Evolutionary conservation across 2,888 invertebrate genomes (phyloP).

Genomic region (Macropis europaea): DNA sequence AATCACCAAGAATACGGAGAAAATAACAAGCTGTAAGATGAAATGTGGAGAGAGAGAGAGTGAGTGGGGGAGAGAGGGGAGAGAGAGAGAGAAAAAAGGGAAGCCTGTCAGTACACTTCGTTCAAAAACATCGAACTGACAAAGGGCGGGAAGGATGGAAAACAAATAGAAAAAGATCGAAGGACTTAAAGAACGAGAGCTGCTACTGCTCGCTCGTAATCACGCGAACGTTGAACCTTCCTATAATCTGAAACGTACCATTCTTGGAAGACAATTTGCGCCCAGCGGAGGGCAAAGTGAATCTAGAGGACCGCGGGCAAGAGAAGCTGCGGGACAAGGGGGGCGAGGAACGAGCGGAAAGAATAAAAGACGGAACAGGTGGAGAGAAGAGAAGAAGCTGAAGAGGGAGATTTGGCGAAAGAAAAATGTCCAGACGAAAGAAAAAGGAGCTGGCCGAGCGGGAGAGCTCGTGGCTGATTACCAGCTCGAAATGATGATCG

Average conservation of each 20-base stretch:
- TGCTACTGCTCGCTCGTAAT: constrained; percentile 49
- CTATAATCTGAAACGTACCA: constrained; percentile 67
- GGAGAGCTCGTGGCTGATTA: constrained; percentile 67
- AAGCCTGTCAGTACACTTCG: neutral
- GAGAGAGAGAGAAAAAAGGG: neutral
- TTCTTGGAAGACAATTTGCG: constrained; percentile 75
- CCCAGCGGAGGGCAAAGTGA: constrained; percentile 54
- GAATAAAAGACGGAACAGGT: neutral
- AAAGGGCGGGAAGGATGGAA: neutral
- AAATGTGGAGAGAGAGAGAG: neutral
- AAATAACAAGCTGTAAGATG: neutral
- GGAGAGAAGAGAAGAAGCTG: constrained; percentile 7
- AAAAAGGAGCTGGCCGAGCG: constrained; percentile 16
- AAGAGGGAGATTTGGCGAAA: neutral
- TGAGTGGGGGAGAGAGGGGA: neutral
- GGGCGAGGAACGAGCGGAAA: constrained; percentile 7
- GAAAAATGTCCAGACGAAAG: constrained; percentile 32
- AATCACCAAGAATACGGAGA: constrained; percentile 5
- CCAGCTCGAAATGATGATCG: constrained; percentile 66
- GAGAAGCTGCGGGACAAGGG: neutral
- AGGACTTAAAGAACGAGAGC: constrained; percentile 43
- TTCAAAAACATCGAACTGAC: neutral
- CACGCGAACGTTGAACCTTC: constrained; percentile 62
- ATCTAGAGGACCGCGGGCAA: constrained; percentile 38
- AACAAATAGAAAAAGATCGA: constrained; percentile 52